phyloP scores from a whole-genome alignment of 2,797 vertebrate genomes.

The Enteromius thamalakanensis region DNA sequence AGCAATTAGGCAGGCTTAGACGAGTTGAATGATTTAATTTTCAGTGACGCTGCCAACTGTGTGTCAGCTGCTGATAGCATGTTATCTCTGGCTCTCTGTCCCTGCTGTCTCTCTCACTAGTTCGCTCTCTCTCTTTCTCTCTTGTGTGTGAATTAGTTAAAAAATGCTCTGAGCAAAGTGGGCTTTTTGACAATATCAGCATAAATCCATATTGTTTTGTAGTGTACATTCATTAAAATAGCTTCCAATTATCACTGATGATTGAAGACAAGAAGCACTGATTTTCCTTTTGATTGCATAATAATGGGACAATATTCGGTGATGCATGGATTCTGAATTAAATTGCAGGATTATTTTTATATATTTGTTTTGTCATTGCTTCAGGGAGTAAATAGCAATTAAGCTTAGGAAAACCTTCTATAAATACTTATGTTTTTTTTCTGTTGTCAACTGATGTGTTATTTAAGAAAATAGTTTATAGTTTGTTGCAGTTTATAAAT shows the following conservation, averaged over 20 bases:
- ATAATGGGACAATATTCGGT: neutral
- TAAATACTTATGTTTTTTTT: neutral
- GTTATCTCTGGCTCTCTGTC: slow-evolving; percentile 10
- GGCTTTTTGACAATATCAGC: neutral
- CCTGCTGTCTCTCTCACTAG: neutral
- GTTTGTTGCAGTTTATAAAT: neutral
- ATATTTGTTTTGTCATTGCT: neutral
- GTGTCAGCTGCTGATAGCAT: slow-evolving; percentile 54
- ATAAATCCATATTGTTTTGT: neutral
- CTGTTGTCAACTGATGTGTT: neutral
- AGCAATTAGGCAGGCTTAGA: slow-evolving; percentile 67
- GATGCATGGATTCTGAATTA: neutral
- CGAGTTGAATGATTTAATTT: slow-evolving; percentile 70
- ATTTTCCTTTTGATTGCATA: neutral
- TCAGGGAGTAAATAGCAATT: neutral
- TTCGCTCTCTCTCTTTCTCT: neutral
- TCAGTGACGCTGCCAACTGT: slow-evolving; percentile 58
- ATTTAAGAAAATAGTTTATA: neutral
- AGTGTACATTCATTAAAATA: neutral
- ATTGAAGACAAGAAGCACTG: neutral
- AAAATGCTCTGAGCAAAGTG: neutral
- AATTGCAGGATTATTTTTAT: neutral
- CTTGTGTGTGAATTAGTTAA: neutral
- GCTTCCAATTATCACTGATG: neutral
- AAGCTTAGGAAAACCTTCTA: neutral